phyloP scores from a whole-genome alignment of 2,888 invertebrate species.

The Steinernema scapterisci region DNA sequence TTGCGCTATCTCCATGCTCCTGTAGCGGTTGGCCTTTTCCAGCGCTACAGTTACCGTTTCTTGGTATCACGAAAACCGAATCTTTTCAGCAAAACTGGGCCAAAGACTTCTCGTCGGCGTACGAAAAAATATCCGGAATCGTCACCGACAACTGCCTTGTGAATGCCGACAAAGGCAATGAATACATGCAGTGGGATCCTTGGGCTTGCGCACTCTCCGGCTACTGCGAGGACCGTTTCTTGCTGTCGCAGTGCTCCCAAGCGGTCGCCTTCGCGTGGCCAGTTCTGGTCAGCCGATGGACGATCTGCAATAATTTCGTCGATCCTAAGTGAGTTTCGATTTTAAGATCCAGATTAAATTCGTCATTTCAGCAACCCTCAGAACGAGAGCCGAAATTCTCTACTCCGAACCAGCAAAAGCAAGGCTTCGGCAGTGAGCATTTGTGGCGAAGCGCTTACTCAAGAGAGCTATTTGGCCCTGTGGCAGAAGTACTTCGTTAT shows the following conservation, averaged over 20 bases:
- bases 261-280: constrained; percentile 89
- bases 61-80: no score
- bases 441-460: constrained; percentile 59
- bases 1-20: constrained; percentile 13
- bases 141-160: constrained; percentile 60
- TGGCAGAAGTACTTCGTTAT: constrained; percentile 94
- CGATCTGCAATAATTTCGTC: constrained; percentile 86
- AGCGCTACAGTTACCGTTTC: no score
- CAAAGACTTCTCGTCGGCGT: constrained; percentile 62
- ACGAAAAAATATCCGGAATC: constrained; percentile 61
- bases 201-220: constrained; percentile 89
- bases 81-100: constrained; percentile 54
- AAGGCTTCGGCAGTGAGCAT: constrained; percentile 55
- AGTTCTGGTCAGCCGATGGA: constrained; percentile 86
- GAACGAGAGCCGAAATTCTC: constrained; percentile 91
- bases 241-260: constrained; percentile 82
- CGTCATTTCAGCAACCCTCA: constrained; percentile 77
- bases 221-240: constrained; percentile 82
- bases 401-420: constrained; percentile 77
- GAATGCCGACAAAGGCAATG: constrained; percentile 45
- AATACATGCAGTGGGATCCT: constrained; percentile 75
- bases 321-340: constrained; percentile 76
- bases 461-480: constrained; percentile 88
- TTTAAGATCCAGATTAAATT: background rate
- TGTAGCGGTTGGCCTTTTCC: no score